Base-by-base conservation (phyloP, 2,113 vertebrate genomes). In the Regulus satrapa region DNA sequence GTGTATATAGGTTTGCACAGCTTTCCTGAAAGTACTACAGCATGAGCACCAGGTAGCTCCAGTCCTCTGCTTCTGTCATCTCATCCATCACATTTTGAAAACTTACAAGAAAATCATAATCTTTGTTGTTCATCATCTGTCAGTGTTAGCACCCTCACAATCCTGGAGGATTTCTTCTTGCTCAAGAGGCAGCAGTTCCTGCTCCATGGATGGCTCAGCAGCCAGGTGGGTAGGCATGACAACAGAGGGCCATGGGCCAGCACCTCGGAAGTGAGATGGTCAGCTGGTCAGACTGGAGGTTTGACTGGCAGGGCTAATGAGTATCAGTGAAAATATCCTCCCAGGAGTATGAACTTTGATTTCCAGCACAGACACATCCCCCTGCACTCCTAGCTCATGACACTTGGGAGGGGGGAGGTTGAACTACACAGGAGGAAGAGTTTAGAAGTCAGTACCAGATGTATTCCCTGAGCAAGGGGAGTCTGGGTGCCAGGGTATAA, bases 1-100 rank as follows among this genome's bases (percentile, higher is more conserved):
- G 4, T 5, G 5, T 1, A 0, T 26, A 3, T 10, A 23, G 14
- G 12, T 46, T 84, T 43, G n/a, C 20, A 38, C 1, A 2, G 12
- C 2, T 7, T 38, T 52, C 11, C 24, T 40, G 8, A 10, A 46
- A 12, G 9, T 18, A 25, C 38, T 18, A 8, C 1, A 5, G 43
- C 56, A 43, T 1, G 12, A 68, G 55, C 43, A n/a, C 32, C 6
- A 5, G 43, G 18, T 18, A 72, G 38, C 17, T n/a, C 43, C 43
- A 38, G 0, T 29, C 23, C 38, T 59, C 71, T 83, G 51, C 61
- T 34, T 85, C 17, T 28, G 17, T 61, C 61, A 20, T 48, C 45
- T 85, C 48, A 41, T 6, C 9, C 16, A 4, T 1, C 29, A 10
- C n/a, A 21, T 23, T 58, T 29, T n/a, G 38, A 87, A 82, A 92